Evolutionary conservation across 2,113 vertebrate species (phyloP), one percentile per base, ranked within the genome.

Genomic region (Cariama cristata): DNA sequence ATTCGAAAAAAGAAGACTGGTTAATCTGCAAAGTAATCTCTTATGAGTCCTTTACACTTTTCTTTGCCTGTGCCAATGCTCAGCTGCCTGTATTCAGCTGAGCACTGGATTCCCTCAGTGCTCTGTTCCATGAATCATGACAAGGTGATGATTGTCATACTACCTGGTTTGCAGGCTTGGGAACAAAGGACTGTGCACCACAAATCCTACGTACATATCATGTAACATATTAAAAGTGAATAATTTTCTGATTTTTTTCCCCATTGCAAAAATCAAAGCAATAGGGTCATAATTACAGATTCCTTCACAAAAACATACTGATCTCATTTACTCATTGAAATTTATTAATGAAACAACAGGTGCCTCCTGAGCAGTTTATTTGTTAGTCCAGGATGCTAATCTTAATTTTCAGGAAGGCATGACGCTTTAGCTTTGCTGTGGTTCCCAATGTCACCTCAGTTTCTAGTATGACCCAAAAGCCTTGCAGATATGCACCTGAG

Each of bases 131-230:
- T 60, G 44, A 80, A 77, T 93, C 56, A 60, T 67, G 72, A 83
- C 63, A 90, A 88, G 67, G 88, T 88, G 90, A 67, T 80, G 92
- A 92, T 23, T 88, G 64, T 42, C 68, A 49, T 50, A 8, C 33
- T 95, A 84, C 64, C 60, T 84, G 79, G 33, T 58, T 74, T 88
- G n/a, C n/a, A 84, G 75, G 75, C 79, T 96, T 92, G 86, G 56
- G 56, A 86, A 83, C 27, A 81, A 90, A 91, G 27, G 49, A 63
- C 33, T 55, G 27, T 60, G 33, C 30, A 74, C 19, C n/a, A 83
- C 40, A 50, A 74, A 86, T 35, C 52, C 9, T 81, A 26, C 64
- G 47, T 26, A 59, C 0, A 1, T 35, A 80, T 40, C 68, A 47
- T 2, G 2, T 42, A 84, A 47, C 26, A 17, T 12, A 50, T 28